Percentiles rank a stretch among this genome's conserved stretches.
Conservation (phyloP, 2,888 invertebrate genomes). For the Andrena camellia region DNA sequence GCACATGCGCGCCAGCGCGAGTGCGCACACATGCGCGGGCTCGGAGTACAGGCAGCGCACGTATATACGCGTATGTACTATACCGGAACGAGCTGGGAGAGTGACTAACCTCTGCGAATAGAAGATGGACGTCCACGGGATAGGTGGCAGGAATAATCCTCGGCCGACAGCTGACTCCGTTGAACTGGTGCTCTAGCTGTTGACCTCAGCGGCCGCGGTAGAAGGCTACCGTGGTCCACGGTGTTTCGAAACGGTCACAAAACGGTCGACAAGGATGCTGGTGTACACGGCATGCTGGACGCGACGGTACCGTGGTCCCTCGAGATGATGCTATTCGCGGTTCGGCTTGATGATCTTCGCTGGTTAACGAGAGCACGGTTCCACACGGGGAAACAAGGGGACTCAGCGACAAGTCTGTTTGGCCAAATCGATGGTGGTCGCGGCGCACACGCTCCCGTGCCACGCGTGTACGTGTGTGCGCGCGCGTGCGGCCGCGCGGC, state of each 20-base stretch:
- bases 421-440: background rate
- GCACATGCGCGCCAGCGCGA: background rate
- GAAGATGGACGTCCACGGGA: conserved; percentile 67
- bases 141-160: conserved; percentile 49
- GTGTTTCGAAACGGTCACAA: conserved; percentile 36
- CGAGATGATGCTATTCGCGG: background rate
- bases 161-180: conserved; percentile 51
- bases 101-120: conserved; percentile 75
- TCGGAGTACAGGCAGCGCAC: conserved; percentile 18
- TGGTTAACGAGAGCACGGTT: background rate
- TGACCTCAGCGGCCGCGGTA: background rate
- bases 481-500: background rate
- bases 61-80: conserved; percentile 58
- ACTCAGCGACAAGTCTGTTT: background rate
- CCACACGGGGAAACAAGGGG: background rate
- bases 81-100: conserved; percentile 70
- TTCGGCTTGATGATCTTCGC: background rate
- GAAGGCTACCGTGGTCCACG: conserved; percentile 21
- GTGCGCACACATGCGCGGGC: background rate
- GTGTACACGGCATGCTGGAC: conserved; percentile 53
- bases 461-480: background rate
- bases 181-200: no score
- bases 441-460: no score
- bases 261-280: conserved; percentile 7
- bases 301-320: conserved; percentile 16